A percentile compares a stretch with the other conserved stretches of the same genome.
phyloP scores from a whole-genome alignment of 1,140 invertebrate genomes.

The Conus ventricosus region DNA sequence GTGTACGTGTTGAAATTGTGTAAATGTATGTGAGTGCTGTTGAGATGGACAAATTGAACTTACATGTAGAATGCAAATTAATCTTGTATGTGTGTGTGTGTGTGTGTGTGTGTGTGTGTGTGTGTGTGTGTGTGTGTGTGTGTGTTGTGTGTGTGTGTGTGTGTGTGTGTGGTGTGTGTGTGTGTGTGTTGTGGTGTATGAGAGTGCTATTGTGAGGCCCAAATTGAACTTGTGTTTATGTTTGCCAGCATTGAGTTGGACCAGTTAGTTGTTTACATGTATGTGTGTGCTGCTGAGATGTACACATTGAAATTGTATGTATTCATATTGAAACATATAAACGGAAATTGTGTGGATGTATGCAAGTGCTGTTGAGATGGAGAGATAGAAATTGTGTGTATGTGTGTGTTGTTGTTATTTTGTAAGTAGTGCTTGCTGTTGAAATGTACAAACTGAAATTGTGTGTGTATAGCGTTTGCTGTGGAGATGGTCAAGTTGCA shows the following conservation, averaged over 20 bases:
- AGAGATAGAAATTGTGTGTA: not conserved
- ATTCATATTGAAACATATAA: too few species aligned
- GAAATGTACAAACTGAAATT: not conserved
- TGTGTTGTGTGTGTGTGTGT: not conserved
- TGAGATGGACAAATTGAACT: too few species aligned
- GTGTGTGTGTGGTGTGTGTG: not conserved
- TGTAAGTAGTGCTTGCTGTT: not conserved
- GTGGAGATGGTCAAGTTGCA: not conserved
- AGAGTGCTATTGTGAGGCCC: too few species aligned
- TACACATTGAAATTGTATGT: too few species aligned
- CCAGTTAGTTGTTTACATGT: not conserved
- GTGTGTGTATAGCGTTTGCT: not conserved
- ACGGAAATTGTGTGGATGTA: not conserved
- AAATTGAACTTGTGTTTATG: not conserved
- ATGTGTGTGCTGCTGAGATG: not conserved
- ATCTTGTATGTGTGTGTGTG: too few species aligned
- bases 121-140: not conserved
- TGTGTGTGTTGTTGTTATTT: not conserved
- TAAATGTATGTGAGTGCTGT: too few species aligned
- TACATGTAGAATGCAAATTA: too few species aligned
- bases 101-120: too few species aligned
- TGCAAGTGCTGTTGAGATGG: not conserved
- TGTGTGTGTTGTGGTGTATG: not conserved
- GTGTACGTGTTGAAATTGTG: too few species aligned
- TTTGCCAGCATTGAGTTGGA: not conserved